Evolutionary conservation across 1,140 invertebrate genomes (phyloP).

Genomic region (Drosophila pachea): DNA sequence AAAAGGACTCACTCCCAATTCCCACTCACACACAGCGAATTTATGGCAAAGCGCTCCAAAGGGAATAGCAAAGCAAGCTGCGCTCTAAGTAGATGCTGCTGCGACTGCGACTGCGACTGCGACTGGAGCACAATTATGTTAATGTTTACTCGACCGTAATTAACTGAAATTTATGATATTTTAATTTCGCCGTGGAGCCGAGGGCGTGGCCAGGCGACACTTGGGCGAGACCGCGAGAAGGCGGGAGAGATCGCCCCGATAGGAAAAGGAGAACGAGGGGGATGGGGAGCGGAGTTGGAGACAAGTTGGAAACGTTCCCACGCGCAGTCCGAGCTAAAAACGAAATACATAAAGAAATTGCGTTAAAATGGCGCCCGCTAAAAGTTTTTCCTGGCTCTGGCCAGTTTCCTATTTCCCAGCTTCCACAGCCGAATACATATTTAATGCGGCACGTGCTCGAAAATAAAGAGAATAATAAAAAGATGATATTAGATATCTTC

Average conservation of each 20-base stretch:
- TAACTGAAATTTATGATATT: constrained; percentile 76
- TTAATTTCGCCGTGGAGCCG: constrained; percentile 58
- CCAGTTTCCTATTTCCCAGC: constrained; percentile 27
- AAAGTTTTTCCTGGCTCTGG: constrained; percentile 40
- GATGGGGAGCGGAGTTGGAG: background rate
- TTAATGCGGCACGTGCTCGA: constrained; percentile 58
- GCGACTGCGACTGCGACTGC: background rate
- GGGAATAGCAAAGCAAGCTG: constrained; percentile 43
- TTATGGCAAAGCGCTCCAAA: constrained; percentile 15
- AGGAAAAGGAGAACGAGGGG: background rate
- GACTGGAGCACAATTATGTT: constrained; percentile 64
- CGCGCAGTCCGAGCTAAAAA: constrained; percentile 35
- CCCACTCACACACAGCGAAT: constrained; percentile 22
- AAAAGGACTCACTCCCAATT: background rate
- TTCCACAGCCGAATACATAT: constrained; percentile 65
- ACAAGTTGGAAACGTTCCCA: constrained; percentile 25
- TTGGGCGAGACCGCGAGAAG: background rate
- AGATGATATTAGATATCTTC: constrained; percentile 1
- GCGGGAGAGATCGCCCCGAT: no score
- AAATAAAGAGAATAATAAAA: constrained; percentile 16
- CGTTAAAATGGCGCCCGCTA: constrained; percentile 74
- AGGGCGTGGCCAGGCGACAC: constrained; percentile 6
- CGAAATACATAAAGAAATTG: constrained; percentile 68
- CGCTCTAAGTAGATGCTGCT: constrained; percentile 56
- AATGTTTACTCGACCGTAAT: constrained; percentile 76